Evolutionary conservation across 2,888 invertebrate genomes (phyloP).

Genomic region (Limnephilus auricula): DNA sequence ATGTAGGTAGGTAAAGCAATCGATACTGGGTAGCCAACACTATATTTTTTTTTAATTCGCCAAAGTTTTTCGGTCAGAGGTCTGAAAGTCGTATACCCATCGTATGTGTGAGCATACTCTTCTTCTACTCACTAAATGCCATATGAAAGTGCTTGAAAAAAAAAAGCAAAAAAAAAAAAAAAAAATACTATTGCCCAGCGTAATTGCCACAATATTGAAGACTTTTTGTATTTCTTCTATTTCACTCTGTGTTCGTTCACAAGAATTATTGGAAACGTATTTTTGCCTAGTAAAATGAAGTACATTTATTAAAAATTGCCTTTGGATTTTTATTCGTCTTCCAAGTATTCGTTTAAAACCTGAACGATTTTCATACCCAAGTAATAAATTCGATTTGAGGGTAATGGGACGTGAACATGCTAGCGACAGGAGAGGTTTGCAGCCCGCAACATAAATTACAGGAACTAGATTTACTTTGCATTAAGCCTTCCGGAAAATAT

Average conservation of each 20-base stretch:
- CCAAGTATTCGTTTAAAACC: slow-evolving; percentile 23
- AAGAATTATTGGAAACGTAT: neutral
- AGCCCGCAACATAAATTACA: slow-evolving; percentile 55
- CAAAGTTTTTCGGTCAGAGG: neutral
- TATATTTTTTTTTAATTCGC: neutral
- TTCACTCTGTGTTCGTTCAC: neutral
- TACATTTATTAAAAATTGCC: neutral
- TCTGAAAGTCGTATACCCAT: no score
- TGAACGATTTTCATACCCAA: slow-evolving; percentile 39
- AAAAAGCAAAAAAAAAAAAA: no score
- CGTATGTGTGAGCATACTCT: no score
- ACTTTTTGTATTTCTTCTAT: no score
- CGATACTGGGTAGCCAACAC: neutral
- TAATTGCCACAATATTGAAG: neutral
- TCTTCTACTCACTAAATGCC: no score
- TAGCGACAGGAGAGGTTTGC: slow-evolving; percentile 57
- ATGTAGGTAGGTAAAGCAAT: neutral
- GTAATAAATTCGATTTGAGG: slow-evolving; percentile 49
- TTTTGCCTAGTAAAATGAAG: neutral
- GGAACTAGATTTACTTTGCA: slow-evolving; percentile 46
- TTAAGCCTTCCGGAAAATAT: slow-evolving; percentile 52
- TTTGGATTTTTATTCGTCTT: neutral
- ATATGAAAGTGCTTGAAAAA: no score
- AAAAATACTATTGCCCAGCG: no score
- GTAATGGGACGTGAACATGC: slow-evolving; percentile 48